Evolutionary conservation across 2,888 invertebrate species (phyloP).

Genomic region (Automeris io): DNA sequence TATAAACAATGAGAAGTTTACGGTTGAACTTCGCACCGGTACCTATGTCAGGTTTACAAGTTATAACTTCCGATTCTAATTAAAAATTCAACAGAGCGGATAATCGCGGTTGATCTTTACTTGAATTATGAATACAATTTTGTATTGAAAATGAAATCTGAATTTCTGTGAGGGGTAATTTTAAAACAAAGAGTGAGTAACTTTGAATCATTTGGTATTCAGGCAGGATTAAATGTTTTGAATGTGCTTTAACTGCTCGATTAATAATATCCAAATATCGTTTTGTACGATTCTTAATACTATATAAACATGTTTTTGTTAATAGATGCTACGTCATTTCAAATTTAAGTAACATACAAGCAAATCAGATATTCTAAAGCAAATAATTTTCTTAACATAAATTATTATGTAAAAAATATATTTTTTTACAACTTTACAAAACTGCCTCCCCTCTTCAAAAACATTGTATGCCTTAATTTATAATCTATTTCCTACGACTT

Average conservation of each 20-base stretch:
- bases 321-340: no score
- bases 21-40: conserved; percentile 60
- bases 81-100: conserved; percentile 66
- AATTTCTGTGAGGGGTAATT: conserved; percentile 11
- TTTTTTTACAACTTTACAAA: no score
- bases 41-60: conserved; percentile 64
- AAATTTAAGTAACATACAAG: no score
- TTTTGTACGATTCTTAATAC: no score
- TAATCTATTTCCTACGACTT: no score
- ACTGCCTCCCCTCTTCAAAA: no score
- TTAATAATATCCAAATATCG: no score
- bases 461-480: no score
- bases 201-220: neutral
- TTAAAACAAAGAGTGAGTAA: conserved; percentile 12
- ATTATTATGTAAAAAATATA: no score
- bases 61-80: conserved; percentile 63
- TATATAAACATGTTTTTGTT: no score
- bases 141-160: conserved; percentile 20
- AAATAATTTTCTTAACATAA: no score
- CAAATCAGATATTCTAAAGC: no score
- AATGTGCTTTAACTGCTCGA: neutral
- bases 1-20: conserved; percentile 72
- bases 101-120: conserved; percentile 37
- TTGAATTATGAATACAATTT: conserved; percentile 37
- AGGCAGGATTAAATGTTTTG: neutral